Base-by-base conservation (phyloP, 2,888 invertebrate genomes). In the Brachynemurus nebulosus region DNA sequence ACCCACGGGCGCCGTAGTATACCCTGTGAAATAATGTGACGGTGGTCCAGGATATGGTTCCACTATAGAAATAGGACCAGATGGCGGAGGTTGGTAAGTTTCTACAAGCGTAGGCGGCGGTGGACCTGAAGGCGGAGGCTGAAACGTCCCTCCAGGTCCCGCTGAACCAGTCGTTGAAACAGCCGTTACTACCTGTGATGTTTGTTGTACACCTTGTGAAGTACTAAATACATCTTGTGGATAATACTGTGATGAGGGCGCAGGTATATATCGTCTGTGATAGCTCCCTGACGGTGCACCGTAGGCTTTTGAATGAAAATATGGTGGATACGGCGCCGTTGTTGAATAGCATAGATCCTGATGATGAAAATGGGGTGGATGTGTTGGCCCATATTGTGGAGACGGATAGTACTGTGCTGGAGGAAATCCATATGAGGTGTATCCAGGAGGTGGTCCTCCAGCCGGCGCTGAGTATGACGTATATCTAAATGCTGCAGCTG, bases 11-110 rank as follows among this genome's bases (percentile, higher is more conserved):
- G 50, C 56, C 40, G 62, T 59, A 23, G 58, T 56, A 52, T 71
- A 72, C 20, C 69, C 65, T 34, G 71, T 68, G 64, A 76, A 76
- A 55, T 74, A 76, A 55, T 61, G 60, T 20, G 70, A 69, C 19
- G 70, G 69, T 50, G 71, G 66, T 47, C 75, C 68, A 11, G 74
- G 71, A 55, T 72, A 71, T 50, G 67, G 66, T 42, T 67, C 67
- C 46, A 66, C 57, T 48, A 66, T 66, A 43, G 60, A 64, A 21
- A 62, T 61, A 36, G 62, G 52, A 34, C 52, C 62, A 35, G 62
- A 50, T 14, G 58, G 66, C 44, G 66, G 65, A 35, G 65, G 67
- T 38, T 57, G 56, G 50, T 58, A 60, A 27, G 56, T 54, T 47
- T 59, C 59, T 52, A 60, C 55, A 36, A 61, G 47, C 38, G 58